These are phyloP conservation scores for Plagiodera versicolora DNA, from an alignment of 2,888 invertebrate genomes.

Conservation along the genomic window DNA sequence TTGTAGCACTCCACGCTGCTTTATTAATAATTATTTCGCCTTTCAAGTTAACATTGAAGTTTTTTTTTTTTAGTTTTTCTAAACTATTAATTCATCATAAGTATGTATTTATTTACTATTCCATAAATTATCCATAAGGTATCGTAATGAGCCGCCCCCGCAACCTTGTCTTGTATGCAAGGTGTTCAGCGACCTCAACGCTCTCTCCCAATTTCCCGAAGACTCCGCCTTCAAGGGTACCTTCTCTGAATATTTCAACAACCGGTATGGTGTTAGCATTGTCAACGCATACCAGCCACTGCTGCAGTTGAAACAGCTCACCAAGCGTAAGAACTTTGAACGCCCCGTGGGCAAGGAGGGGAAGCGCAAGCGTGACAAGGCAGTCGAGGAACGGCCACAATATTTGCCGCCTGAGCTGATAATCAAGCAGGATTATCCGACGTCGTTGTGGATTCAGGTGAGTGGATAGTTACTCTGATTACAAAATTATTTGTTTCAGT, in stretches of 20 bases:
- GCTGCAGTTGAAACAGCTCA: conserved; percentile 75
- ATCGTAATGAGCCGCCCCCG: background rate
- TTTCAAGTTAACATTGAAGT: no score
- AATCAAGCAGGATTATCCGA: conserved; percentile 69
- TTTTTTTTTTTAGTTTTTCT: no score
- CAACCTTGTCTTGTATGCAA: background rate
- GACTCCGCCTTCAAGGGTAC: conserved; percentile 58
- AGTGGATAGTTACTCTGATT: no score
- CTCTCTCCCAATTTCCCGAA: conserved; percentile 67
- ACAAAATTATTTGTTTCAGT: no score
- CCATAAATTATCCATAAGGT: no score
- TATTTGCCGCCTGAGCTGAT: conserved; percentile 88
- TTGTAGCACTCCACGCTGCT: no score
- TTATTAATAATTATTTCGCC: no score
- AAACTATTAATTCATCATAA: no score
- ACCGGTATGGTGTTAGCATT: conserved; percentile 71
- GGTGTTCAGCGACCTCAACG: conserved; percentile 63
- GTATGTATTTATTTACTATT: no score
- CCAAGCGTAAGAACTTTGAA: conserved; percentile 63
- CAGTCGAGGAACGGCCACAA: conserved; percentile 64
- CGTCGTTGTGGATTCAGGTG: conserved; percentile 70
- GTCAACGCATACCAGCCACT: conserved; percentile 71
- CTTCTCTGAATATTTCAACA: conserved; percentile 75
- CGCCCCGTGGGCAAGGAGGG: conserved; percentile 55
- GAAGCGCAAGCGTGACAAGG: conserved; percentile 53